These are phyloP conservation scores for Aratinga solstitialis DNA, from an alignment of 2,797 vertebrate species.

Conservation along the genomic window DNA sequence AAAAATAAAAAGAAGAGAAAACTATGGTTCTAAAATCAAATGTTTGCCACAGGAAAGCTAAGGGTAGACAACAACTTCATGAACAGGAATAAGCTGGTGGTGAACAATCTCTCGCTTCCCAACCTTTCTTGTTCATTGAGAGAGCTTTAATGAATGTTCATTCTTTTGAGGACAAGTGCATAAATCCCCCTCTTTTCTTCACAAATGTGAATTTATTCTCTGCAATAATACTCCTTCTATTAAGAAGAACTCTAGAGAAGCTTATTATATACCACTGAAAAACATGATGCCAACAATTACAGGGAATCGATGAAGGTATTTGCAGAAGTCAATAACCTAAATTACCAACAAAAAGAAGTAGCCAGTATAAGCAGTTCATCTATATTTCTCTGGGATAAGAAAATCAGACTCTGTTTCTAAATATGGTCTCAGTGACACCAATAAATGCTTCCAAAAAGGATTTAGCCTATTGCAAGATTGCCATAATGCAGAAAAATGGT, in stretches of 20 bases:
- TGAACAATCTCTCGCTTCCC: neutral
- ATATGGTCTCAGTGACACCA: neutral
- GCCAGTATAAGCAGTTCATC: neutral
- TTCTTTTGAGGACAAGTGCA: neutral
- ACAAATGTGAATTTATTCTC: neutral
- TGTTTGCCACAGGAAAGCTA: neutral
- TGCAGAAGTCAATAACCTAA: constrained; percentile 26
- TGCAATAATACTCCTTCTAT: neutral
- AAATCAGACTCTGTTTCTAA: neutral
- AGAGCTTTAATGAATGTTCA: neutral
- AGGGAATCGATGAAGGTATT: constrained; percentile 34
- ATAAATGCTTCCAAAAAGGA: neutral
- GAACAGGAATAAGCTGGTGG: neutral
- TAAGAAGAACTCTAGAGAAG: neutral
- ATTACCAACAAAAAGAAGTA: neutral
- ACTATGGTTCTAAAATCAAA: neutral
- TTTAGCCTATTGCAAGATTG: neutral
- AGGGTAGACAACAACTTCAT: neutral
- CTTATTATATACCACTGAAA: constrained; percentile 16
- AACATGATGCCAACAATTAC: neutral
- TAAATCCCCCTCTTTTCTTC: neutral
- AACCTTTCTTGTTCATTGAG: neutral
- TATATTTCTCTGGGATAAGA: neutral
- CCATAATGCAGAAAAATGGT: neutral
- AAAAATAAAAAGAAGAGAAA: neutral